phyloP scores from a whole-genome alignment of 2,888 invertebrate species.

The Amphipoea lucens region DNA sequence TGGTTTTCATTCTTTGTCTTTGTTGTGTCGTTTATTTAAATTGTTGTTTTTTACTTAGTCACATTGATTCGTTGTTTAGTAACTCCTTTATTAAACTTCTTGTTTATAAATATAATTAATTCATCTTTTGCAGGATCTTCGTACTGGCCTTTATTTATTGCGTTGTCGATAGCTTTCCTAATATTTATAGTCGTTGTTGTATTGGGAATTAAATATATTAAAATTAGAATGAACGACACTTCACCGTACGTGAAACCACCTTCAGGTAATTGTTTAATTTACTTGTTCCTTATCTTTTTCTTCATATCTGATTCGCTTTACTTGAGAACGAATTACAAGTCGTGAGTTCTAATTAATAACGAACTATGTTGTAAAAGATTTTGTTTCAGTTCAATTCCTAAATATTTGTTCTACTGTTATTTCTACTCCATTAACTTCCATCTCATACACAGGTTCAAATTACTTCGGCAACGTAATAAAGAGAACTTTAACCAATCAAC shows the following conservation, averaged over 20 bases:
- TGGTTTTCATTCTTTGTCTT: not conserved
- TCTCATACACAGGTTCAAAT: constrained; percentile 86
- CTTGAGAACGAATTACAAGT: not conserved
- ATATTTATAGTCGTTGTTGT: constrained; percentile 85
- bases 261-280: constrained; percentile 76
- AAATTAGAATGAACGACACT: constrained; percentile 83
- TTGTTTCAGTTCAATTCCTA: not conserved
- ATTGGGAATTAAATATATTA: constrained; percentile 87
- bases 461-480: constrained; percentile 96
- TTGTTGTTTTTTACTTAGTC: not conserved
- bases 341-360: not conserved
- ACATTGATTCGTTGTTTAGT: not conserved
- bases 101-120: not conserved
- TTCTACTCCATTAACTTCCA: not conserved
- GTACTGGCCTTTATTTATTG: constrained; percentile 85
- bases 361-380: not conserved
- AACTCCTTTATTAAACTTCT: not conserved
- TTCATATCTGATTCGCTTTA: too few relatives aligned
- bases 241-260: constrained; percentile 86
- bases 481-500: constrained; percentile 94
- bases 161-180: constrained; percentile 84
- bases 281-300: not conserved
- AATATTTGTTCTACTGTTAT: not conserved
- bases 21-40: not conserved
- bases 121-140: constrained; percentile 80